Percentiles rank a stretch among this genome's conserved stretches.
These are phyloP conservation scores for Centropus unirufus DNA, from an alignment of 2,113 vertebrate species.

Conservation along the genomic window DNA sequence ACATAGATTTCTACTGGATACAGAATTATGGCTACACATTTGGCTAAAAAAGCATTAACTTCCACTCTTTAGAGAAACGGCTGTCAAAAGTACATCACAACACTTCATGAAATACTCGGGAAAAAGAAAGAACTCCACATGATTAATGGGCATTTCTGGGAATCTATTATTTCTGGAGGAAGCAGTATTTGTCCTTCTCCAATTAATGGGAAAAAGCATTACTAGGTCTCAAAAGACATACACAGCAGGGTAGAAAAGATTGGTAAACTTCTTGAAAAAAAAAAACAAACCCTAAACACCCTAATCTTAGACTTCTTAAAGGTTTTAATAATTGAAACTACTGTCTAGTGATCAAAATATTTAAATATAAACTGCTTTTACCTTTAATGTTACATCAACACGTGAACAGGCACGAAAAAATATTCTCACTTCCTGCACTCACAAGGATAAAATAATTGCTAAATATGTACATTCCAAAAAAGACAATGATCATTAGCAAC, in stretches of 20 bases:
- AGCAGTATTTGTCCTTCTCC: not conserved
- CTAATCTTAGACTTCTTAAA: not conserved
- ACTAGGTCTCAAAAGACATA: not conserved
- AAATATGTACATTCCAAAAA: not conserved
- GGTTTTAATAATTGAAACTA: not conserved
- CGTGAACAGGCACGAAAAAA: not conserved
- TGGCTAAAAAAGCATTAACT: not conserved
- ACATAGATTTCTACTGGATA: not conserved
- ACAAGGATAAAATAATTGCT: not conserved
- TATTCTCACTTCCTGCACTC: not conserved
- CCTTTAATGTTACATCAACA: not conserved
- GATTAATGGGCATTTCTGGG: not conserved
- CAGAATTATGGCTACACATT: not conserved
- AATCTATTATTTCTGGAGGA: not conserved
- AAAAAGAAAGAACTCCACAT: not conserved
- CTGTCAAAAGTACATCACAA: not conserved
- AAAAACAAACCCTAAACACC: too few species aligned
- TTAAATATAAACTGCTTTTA: not conserved
- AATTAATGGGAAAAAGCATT: fast-evolving
- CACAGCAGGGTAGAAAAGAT: not conserved
- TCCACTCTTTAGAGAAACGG: not conserved
- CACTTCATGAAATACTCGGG: not conserved
- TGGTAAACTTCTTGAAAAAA: not conserved
- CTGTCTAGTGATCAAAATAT: not conserved
- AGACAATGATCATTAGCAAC: not conserved